Base-by-base conservation (phyloP, 1,140 invertebrate species). In the Cyclina sinensis region DNA sequence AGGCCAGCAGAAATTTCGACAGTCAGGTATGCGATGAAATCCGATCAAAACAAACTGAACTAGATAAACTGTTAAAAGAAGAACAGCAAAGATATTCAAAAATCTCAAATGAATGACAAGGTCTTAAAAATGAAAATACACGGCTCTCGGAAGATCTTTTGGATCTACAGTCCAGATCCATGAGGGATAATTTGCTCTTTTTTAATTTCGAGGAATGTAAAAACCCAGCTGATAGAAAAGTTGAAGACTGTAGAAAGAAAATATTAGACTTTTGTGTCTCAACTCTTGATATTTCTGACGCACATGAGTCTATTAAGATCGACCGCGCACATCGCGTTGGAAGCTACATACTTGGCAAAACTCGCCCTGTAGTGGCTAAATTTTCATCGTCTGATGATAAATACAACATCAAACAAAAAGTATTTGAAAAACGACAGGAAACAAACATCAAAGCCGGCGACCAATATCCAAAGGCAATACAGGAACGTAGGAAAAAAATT, bases 161-260 rank as follows among this genome's bases (percentile, higher is more conserved):
- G 9, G 76, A 79, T 21, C 3, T 79, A 24, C 76, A 79, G 14
- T 12, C 76, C 16, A 48, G 76, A 54, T 79, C 46, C 12, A 79
- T 79, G 46, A 24, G 76, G 11, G 43, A 78, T 24, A 78, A 78
- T 78, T 27, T 78, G 9, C 74, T 78, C 4, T 43, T 78, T 78
- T 78, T 78, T 35, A 51, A 79, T 18, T 27, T 79, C 54, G 16
- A 54, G 0, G 76, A 79, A 24, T 48, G 48, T 18, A 4, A 54
- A 14, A n/a, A 3, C 27, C 27, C 32, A 1, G 27, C 12, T 54
- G n/a, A 11, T 5, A 37, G 18, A 79, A 79, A 54, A 27, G 4
- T n/a, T 11, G 46, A 79, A 35, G 48, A 79, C 46, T 79, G 76
- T 54, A 12, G 39, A 2, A 35, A 79, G 18, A 79, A 79, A 32